These are phyloP conservation scores for Petrocephalus zakoni DNA, from an alignment of 2,113 vertebrate genomes.

Conservation along the genomic window DNA sequence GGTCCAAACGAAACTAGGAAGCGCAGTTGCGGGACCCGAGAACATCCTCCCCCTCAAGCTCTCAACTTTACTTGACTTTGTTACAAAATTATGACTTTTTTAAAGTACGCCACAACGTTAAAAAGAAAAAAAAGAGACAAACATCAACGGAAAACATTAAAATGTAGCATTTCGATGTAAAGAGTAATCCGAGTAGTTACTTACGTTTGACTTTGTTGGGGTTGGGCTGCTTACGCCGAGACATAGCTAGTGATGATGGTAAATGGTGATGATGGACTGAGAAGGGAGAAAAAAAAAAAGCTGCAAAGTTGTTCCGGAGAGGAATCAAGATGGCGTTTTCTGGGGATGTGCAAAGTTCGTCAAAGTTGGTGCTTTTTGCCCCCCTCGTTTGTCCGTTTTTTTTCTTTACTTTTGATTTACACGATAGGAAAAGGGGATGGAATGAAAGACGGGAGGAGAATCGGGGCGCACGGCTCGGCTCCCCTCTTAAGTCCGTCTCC, in stretches of 20 bases:
- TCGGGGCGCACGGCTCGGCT: conserved; percentile 29
- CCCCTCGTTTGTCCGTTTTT: conserved; percentile 47
- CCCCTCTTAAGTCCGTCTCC: conserved; percentile 35
- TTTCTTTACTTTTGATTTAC: conserved; percentile 33
- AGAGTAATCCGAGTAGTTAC: conserved; percentile 40
- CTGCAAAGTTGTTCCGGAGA: conserved; percentile 69
- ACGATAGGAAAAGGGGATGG: conserved; percentile 47
- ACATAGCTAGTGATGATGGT: conserved; percentile 38
- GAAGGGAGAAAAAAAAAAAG: conserved; percentile 42
- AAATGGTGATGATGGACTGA: conserved; percentile 44
- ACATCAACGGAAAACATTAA: neutral
- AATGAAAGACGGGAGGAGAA: conserved; percentile 54
- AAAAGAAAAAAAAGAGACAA: neutral
- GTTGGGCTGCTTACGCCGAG: conserved; percentile 53
- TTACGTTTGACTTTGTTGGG: conserved; percentile 57
- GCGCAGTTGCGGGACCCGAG: conserved; percentile 37
- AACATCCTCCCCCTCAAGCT: conserved; percentile 48
- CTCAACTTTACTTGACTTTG: conserved; percentile 52
- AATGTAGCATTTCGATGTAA: neutral
- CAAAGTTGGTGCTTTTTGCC: conserved; percentile 61
- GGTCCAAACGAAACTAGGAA: conserved; percentile 62
- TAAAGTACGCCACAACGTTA: neutral
- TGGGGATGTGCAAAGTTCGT: conserved; percentile 79
- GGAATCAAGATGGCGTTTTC: conserved; percentile 75
- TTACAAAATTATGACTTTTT: neutral